Evolutionary conservation across 2,113 vertebrate genomes (phyloP).

Genomic region (Zosterops japonicus): DNA sequence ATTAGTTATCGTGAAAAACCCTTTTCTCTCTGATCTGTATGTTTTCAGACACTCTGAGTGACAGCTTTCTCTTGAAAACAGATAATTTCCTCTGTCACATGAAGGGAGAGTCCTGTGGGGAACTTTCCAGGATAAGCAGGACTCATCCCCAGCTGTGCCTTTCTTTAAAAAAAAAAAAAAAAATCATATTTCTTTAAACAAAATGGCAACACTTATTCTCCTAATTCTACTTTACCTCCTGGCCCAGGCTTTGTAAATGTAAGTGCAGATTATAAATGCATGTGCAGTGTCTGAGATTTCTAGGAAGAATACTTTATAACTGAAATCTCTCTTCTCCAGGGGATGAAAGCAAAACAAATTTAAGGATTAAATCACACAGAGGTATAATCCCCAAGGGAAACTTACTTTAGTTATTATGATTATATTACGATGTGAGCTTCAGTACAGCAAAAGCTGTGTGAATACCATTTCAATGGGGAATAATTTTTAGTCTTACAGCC

Average conservation of each 20-base stretch:
- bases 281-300: slow-evolving; percentile 51
- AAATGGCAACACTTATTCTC: slow-evolving; percentile 6
- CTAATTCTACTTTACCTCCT: slow-evolving; percentile 32
- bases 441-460: slow-evolving; percentile 66
- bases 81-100: neutral
- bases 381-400: slow-evolving; percentile 74
- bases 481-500: slow-evolving; percentile 75
- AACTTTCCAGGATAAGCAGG: neutral
- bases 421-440: slow-evolving; percentile 63
- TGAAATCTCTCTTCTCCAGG: slow-evolving; percentile 74
- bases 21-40: neutral
- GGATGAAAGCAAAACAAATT: slow-evolving; percentile 80
- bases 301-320: slow-evolving; percentile 70
- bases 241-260: slow-evolving; percentile 50
- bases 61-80: neutral
- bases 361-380: slow-evolving; percentile 80
- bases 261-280: slow-evolving; percentile 63
- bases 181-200: slow-evolving; percentile 40
- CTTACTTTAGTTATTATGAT: slow-evolving; percentile 75
- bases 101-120: neutral
- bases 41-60: neutral
- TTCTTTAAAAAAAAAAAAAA: too few species aligned
- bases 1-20: neutral
- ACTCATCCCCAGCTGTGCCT: neutral
- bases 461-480: slow-evolving; percentile 73